Conservation (phyloP, 2,888 invertebrate genomes). For the Teleogryllus oceanicus region DNA sequence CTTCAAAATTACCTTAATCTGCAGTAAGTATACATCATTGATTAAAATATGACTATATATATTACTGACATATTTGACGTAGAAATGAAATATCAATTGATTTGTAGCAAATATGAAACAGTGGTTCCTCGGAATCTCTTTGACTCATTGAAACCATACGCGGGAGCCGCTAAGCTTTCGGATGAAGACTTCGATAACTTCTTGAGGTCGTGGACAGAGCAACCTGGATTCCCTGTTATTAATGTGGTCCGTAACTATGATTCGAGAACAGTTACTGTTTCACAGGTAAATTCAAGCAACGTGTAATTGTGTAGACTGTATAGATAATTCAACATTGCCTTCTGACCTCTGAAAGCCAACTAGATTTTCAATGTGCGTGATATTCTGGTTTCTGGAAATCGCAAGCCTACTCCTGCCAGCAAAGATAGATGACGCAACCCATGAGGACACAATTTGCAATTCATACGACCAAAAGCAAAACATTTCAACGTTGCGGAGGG, state of each 20-base stretch:
- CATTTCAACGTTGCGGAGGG: too few relatives aligned
- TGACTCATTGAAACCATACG: slow-evolving; percentile 41
- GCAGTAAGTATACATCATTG: background rate
- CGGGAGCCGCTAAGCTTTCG: background rate
- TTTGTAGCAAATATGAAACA: slow-evolving; percentile 30
- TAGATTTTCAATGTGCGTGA: too few relatives aligned
- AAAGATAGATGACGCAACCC: too few relatives aligned
- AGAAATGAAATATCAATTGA: background rate
- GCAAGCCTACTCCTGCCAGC: too few relatives aligned
- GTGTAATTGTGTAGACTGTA: too few relatives aligned
- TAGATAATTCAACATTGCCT: too few relatives aligned
- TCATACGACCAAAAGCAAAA: too few relatives aligned
- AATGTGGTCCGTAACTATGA: slow-evolving; percentile 18
- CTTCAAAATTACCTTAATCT: slow-evolving; percentile 36
- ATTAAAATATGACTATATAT: background rate
- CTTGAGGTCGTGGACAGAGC: slow-evolving; percentile 19
- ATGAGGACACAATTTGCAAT: too few relatives aligned
- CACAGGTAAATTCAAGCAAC: background rate
- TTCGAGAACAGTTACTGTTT: background rate
- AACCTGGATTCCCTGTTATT: slow-evolving; percentile 28
- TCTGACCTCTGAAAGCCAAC: too few relatives aligned
- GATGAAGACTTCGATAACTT: slow-evolving; percentile 19
- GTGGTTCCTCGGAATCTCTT: background rate
- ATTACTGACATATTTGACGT: background rate
- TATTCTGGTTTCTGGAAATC: too few relatives aligned